Evolutionary conservation across 2,888 invertebrate genomes (phyloP).

Genomic region (Drosophila setosimentum): DNA sequence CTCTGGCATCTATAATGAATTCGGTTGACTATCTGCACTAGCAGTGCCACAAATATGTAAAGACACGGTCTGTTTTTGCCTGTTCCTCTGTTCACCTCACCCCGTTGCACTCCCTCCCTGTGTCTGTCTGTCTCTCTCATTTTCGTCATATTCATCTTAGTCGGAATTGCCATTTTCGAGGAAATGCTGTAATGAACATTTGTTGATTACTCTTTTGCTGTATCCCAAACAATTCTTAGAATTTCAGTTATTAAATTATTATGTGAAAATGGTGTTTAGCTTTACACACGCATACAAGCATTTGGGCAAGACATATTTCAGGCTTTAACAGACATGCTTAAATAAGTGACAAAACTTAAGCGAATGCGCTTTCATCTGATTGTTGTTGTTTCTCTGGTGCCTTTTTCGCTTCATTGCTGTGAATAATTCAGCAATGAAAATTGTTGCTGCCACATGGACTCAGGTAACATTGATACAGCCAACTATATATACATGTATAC

Average conservation of each 20-base stretch:
- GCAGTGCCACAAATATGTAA: background rate
- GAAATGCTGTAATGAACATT: background rate
- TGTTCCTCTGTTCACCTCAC: background rate
- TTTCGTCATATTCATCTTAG: background rate
- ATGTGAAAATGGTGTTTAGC: background rate
- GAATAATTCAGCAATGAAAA: conserved; percentile 69
- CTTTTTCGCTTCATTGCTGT: conserved; percentile 19
- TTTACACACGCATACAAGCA: background rate
- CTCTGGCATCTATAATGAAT: background rate
- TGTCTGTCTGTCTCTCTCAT: background rate
- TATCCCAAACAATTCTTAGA: background rate
- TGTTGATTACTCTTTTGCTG: background rate
- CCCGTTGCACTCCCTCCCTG: background rate
- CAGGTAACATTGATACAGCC: conserved; percentile 40
- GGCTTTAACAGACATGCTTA: conserved; percentile 17
- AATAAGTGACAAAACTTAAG: conserved; percentile 35
- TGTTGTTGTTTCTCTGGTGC: background rate
- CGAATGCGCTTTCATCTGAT: conserved; percentile 4
- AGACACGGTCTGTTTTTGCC: background rate
- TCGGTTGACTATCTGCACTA: background rate
- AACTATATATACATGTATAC: conserved; percentile 9
- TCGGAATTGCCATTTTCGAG: background rate
- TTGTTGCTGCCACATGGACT: conserved; percentile 46
- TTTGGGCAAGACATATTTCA: background rate
- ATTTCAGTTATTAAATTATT: background rate